Base-by-base conservation (phyloP, 2,113 vertebrate genomes). In the Catagonus wagneri region DNA sequence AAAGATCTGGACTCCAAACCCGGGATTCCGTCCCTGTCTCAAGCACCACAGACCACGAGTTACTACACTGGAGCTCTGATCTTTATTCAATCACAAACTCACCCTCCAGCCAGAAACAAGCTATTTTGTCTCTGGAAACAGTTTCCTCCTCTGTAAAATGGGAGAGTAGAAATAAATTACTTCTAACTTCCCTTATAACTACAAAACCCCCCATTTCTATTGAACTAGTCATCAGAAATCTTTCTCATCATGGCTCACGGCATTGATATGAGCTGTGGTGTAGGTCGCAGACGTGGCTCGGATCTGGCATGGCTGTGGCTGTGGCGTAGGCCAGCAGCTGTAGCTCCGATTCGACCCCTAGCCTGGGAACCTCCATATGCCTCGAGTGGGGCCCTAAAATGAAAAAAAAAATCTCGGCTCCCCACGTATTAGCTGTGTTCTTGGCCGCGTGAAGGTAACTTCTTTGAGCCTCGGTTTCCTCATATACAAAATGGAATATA, bases 81-180 rank as follows among this genome's bases (percentile, higher is more conserved):
- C 63, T 75, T 75, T 58, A 71, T 36, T 50, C 61, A 87, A 8
- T 61, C 65, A 74, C 60, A 58, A 58, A 56, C 25, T 84, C 9
- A 16, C 39, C 54, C 6, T 13, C 13, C 34, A 23, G 68, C 34
- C 29, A 89, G 83, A 74, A 88, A 85, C 74, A 96, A 92, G n/a
- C 9, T n/a, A 86, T 50, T 91, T 81, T 17, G 8, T 66, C 36
- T 81, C 92, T 87, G 69, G 56, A 56, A 83, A 83, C 7, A 90
- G 83, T 72, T 78, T 72, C n/a, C 10, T 85, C 87, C 61, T 89
- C 75, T 87, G 32, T 79, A 68, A 86, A 93, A 96, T 69, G 27
- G 32, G 11, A 83, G 14, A 23, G 3, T 74, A 66, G 63, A 60
- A 56, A 69, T 88, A 79, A 93, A 79, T 74, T 52, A 87, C 69